These are phyloP conservation scores for Mirounga angustirostris DNA, from an alignment of 2,113 vertebrate genomes.

Conservation along the genomic window DNA sequence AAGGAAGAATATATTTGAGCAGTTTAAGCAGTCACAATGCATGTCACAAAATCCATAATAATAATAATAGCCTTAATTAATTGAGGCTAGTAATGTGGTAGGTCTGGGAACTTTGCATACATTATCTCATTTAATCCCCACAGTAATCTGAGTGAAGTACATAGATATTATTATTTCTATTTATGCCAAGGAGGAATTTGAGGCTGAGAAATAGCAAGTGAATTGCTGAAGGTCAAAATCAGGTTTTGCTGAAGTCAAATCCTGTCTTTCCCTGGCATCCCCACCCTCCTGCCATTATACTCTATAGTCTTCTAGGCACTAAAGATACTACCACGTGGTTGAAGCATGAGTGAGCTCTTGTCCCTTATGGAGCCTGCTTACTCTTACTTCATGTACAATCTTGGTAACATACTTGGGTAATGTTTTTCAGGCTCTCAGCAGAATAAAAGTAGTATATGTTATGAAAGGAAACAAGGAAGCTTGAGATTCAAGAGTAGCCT, in stretches of 20 bases:
- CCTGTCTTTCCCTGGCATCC: background rate
- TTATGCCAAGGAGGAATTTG: background rate
- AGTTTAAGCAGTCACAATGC: background rate
- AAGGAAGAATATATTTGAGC: background rate
- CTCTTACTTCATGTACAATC: background rate
- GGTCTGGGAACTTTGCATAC: background rate
- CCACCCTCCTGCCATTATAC: too few relatives aligned
- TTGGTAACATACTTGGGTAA: background rate
- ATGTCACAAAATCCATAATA: background rate
- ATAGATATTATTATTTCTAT: background rate
- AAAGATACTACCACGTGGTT: background rate
- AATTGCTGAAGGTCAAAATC: background rate
- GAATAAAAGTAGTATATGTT: constrained; percentile 22
- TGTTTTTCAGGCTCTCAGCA: background rate
- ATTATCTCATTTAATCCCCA: background rate
- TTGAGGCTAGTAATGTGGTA: background rate
- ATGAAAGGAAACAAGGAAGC: constrained; percentile 12
- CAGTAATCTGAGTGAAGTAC: background rate
- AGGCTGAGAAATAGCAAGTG: background rate
- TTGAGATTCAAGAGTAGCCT: constrained; percentile 30
- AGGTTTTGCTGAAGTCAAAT: constrained; percentile 1
- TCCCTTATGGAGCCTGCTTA: background rate
- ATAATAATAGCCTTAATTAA: constrained; percentile 1
- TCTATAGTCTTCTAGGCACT: background rate
- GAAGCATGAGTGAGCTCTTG: background rate